Base-by-base conservation (phyloP, 2,113 vertebrate species). In the Larimichthys polyactis region DNA sequence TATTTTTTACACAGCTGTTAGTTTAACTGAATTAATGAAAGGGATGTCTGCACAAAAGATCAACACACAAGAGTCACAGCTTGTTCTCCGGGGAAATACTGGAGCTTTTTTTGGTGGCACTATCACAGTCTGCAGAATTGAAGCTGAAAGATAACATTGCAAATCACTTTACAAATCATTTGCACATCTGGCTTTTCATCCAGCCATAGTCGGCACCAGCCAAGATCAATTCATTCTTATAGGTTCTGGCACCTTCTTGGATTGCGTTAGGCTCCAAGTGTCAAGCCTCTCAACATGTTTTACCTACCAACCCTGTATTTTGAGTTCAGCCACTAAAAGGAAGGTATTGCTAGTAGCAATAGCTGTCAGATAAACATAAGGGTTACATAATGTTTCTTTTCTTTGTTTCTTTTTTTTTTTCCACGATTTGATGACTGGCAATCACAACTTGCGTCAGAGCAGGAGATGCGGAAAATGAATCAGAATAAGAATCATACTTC, bases 11-110 rank as follows among this genome's bases (percentile, higher is more conserved):
- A 36, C 19, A 65, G 51, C 12, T 68, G 60, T 78, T 78, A 46
- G 22, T 65, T 78, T 32, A 55, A 24, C 72, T 55, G n/a, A 65
- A 78, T 64, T 65, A 48, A 74, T 69, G 83, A 59, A 49, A 63
- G 32, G 27, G 27, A 27, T 27, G 27, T 27, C 27, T 27, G 27
- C 27, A 27, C 27, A 54, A 49, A 49, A 54, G 27, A 77, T 62
- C 16, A 62, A 70, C 62, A 66, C 62, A 58, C 27, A 58, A 66
- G 58, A 75, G 73, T 43, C 79, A 69, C 64, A 29, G 64, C 48
- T 66, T 66, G 68, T 36, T 66, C 52, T 48, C 40, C 6, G 2
- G 20, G 14, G 59, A 68, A 58, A 62, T 51, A 29, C 0, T 48
- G 24, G 24, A 55, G 57, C 6, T 4, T 57, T 65, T 64, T 65